A percentile compares a stretch with the other conserved stretches of the same genome.
phyloP scores from a whole-genome alignment of 2,888 invertebrate genomes.

The Drosophila affinis region DNA sequence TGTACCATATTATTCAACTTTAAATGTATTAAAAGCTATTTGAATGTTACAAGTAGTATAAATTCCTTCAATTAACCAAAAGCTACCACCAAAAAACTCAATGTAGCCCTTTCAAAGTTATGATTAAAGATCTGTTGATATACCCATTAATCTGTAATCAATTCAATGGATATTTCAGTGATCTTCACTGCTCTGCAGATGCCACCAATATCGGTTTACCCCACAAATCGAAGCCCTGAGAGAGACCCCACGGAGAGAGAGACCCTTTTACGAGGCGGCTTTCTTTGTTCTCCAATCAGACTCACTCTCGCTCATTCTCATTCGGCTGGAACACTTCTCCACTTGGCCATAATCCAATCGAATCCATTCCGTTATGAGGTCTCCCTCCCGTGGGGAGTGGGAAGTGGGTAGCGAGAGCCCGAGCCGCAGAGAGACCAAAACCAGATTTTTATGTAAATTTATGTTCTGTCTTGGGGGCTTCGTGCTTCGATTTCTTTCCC shows the following conservation, averaged over 20 bases:
- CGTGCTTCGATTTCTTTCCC: slow-evolving; percentile 69
- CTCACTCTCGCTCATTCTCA: slow-evolving; percentile 58
- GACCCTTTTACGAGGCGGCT: slow-evolving; percentile 3
- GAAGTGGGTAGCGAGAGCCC: not conserved
- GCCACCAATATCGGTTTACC: not conserved
- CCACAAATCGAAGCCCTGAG: not conserved
- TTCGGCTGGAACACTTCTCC: slow-evolving; percentile 22
- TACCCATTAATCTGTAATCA: not conserved
- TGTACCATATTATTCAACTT: too few relatives aligned
- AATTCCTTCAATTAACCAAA: too few relatives aligned
- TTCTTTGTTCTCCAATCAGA: slow-evolving; percentile 35
- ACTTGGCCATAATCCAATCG: slow-evolving; percentile 15
- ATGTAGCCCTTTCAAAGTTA: too few relatives aligned
- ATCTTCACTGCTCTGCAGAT: not conserved
- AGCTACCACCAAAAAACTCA: too few relatives aligned
- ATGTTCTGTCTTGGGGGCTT: slow-evolving; percentile 27
- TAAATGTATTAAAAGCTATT: too few relatives aligned
- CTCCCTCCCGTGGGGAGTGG: slow-evolving; percentile 6
- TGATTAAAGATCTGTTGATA: not conserved
- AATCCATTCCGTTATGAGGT: slow-evolving; percentile 41
- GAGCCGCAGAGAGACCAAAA: slow-evolving; percentile 44
- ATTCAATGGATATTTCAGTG: not conserved
- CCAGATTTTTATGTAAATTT: slow-evolving; percentile 75
- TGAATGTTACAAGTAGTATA: too few relatives aligned
- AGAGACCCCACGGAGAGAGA: not conserved